A percentile compares a stretch with the other conserved stretches of the same genome.
These are phyloP conservation scores for Oriolus oriolus DNA, from an alignment of 2,113 vertebrate species.

Conservation along the genomic window DNA sequence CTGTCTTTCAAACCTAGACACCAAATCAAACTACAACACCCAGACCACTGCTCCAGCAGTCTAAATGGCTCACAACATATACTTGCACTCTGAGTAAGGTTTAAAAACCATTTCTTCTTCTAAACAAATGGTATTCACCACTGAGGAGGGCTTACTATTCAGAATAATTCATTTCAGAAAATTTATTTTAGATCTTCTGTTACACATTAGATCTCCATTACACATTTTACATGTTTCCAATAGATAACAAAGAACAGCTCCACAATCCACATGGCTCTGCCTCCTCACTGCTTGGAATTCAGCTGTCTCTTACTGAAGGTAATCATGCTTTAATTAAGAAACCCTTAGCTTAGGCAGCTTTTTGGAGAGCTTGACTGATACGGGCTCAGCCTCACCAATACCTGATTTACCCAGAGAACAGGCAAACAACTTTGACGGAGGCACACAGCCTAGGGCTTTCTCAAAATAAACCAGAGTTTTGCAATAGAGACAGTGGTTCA, in stretches of 20 bases:
- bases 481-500: not conserved
- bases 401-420: not conserved
- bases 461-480: not conserved
- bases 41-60: not conserved
- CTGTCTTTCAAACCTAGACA: no score
- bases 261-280: not conserved
- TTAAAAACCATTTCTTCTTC: not conserved
- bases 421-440: not conserved
- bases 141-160: not conserved
- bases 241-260: not conserved
- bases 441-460: not conserved
- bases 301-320: not conserved
- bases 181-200: not conserved
- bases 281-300: not conserved
- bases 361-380: not conserved
- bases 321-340: not conserved
- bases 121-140: not conserved
- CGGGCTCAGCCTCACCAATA: not conserved
- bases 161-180: not conserved
- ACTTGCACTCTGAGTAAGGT: not conserved
- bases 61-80: not conserved
- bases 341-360: not conserved
- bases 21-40: not conserved
- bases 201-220: not conserved
- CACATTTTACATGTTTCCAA: not conserved